Conservation (phyloP, 2,113 vertebrate genomes). For the Tricholaema leucomelas region DNA sequence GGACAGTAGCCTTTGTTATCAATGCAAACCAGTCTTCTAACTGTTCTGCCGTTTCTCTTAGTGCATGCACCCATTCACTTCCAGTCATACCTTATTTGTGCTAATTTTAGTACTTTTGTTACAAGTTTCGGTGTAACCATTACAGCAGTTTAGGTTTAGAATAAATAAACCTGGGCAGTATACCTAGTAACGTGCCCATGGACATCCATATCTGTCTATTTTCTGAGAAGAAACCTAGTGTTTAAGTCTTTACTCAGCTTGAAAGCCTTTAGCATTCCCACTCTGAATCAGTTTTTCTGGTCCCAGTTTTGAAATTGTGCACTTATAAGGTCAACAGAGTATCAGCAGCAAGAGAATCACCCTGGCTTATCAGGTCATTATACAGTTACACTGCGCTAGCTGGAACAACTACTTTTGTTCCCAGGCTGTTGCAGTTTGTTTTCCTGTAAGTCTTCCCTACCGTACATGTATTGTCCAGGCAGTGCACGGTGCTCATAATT, state of each 20-base stretch:
- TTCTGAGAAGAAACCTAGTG: background rate
- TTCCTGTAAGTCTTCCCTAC: background rate
- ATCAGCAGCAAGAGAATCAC: background rate
- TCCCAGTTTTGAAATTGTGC: background rate
- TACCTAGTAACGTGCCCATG: background rate
- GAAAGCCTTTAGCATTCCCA: background rate
- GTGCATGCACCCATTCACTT: background rate
- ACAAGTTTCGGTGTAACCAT: background rate
- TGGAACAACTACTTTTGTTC: background rate
- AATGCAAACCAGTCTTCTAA: background rate
- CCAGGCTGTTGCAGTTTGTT: background rate
- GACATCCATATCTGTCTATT: background rate
- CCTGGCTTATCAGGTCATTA: background rate
- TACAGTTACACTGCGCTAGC: background rate
- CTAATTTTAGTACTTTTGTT: background rate
- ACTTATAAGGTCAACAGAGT: background rate
- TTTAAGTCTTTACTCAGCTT: background rate
- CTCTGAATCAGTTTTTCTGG: background rate
- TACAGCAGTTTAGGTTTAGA: background rate
- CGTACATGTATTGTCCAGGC: background rate
- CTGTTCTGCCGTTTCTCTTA: background rate
- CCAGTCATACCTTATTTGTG: background rate
- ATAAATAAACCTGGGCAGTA: background rate
- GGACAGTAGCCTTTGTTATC: background rate
- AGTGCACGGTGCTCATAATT: background rate